Percentiles rank a stretch among this genome's conserved stretches.
Conservation (phyloP, 2,113 vertebrate genomes). For the Carlito syrichta region DNA sequence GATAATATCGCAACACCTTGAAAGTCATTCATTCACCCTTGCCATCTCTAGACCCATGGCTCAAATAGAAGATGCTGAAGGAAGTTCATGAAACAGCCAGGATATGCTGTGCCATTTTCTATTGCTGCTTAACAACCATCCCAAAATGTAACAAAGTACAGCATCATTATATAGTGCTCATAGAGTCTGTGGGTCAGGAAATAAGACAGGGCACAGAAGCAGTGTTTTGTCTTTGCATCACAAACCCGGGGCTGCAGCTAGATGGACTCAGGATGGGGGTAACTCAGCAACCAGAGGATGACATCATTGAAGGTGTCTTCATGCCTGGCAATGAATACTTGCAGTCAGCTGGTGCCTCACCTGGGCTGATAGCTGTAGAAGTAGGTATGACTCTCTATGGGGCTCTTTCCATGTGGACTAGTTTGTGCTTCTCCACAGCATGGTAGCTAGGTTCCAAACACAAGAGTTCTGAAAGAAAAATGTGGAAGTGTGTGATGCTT, state of each 20-base stretch:
- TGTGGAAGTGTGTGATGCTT: not conserved
- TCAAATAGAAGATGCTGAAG: not conserved
- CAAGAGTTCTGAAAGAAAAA: not conserved
- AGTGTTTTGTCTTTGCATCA: not conserved
- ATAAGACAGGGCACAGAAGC: not conserved
- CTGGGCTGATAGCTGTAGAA: not conserved
- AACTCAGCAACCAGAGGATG: not conserved
- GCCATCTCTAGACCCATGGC: not conserved
- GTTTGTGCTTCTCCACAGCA: not conserved
- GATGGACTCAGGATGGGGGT: not conserved
- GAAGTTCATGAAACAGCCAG: not conserved
- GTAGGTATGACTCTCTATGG: not conserved
- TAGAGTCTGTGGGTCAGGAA: not conserved
- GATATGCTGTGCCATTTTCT: no score
- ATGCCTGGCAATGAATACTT: not conserved
- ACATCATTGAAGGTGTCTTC: not conserved
- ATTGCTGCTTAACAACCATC: not conserved
- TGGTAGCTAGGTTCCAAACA: not conserved
- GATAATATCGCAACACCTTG: not conserved
- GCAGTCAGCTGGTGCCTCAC: not conserved
- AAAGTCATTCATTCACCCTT: not conserved
- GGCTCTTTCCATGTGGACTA: not conserved
- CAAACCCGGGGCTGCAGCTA: not conserved
- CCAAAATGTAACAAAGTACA: not conserved
- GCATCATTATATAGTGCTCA: not conserved